Evolutionary conservation across 2,888 invertebrate genomes (phyloP), one percentile per base, ranked within the genome.

Genomic region (Scrobipalpa atriplicella): DNA sequence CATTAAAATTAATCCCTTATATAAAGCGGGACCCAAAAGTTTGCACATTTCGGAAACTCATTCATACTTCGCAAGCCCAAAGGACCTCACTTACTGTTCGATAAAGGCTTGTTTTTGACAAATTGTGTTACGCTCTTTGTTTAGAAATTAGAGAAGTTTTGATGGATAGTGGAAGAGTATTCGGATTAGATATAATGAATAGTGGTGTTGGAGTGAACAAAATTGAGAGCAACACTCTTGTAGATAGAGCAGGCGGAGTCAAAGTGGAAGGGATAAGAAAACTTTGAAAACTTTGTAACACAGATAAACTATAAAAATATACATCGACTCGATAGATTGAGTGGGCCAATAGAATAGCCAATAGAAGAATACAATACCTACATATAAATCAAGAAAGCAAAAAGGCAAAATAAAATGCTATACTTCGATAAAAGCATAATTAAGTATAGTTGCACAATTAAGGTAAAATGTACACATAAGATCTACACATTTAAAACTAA

Each of bases 11-110:
- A 71, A 72, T 71, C 68, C 70, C 69, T 52, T 51, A 19, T 68
- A 69, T 68, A 67, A 69, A 66, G 68, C 78, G 78, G 74, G 80
- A 82, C 85, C 85, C 85, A 79, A 85, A 86, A 85, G 81, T 84
- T 85, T 78, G 72, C 73, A 75, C 79, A 79, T 80, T 82, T 78
- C 78, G 77, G 75, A 75, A 84, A 84, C 83, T 84, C 82, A 80
- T 85, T 84, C 81, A 70, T 66, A 68, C 18, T 66, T 68, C 13
- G 56, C 18, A 16, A 18, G 29, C 52, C 41, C 62, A 61, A 67
- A 51, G 65, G 66, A 64, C 64, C 52, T 43, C 29, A 64, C 43
- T 63, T 63, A 62, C 58, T 60, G 64, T 39, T 64, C 67, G 64
- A 67, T 67, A 58, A 51, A 47, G 67, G 64, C 64, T 56, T 51